These are phyloP conservation scores for Dynastes tityus DNA, from an alignment of 2,888 invertebrate genomes.

Conservation along the genomic window DNA sequence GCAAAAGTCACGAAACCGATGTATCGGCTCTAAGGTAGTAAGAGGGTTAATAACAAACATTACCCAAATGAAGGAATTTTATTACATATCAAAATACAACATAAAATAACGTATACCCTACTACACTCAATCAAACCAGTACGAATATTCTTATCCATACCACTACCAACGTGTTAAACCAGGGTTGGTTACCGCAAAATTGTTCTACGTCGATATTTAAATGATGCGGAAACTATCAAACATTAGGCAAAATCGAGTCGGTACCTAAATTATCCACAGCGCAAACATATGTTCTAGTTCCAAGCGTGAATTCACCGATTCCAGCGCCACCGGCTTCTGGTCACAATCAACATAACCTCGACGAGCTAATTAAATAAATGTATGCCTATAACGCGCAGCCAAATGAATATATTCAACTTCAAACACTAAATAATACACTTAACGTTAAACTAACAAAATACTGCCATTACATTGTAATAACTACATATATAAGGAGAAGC, in stretches of 20 bases:
- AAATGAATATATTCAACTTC: neutral
- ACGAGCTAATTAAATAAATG: slow-evolving; percentile 11
- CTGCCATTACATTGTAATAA: slow-evolving; percentile 3
- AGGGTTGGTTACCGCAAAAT: neutral
- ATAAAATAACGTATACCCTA: too few relatives aligned
- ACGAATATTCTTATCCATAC: too few relatives aligned
- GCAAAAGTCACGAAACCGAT: too few relatives aligned
- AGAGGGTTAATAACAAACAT: too few relatives aligned
- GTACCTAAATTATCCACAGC: neutral
- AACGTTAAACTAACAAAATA: slow-evolving; percentile 17
- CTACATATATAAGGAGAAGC: neutral
- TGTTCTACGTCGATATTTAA: neutral
- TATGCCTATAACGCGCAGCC: neutral
- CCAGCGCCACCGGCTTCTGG: neutral
- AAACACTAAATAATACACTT: neutral
- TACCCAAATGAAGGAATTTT: too few relatives aligned
- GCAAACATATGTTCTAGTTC: neutral
- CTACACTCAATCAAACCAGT: too few relatives aligned
- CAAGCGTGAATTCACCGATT: neutral
- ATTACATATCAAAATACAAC: too few relatives aligned
- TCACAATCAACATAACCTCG: slow-evolving; percentile 11
- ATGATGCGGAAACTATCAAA: slow-evolving; percentile 1
- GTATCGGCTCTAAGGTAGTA: too few relatives aligned
- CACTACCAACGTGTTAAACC: too few relatives aligned
- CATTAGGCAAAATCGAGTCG: neutral